Evolutionary conservation across 1,140 invertebrate genomes (phyloP).

Genomic region (Coptotermes formosanus): DNA sequence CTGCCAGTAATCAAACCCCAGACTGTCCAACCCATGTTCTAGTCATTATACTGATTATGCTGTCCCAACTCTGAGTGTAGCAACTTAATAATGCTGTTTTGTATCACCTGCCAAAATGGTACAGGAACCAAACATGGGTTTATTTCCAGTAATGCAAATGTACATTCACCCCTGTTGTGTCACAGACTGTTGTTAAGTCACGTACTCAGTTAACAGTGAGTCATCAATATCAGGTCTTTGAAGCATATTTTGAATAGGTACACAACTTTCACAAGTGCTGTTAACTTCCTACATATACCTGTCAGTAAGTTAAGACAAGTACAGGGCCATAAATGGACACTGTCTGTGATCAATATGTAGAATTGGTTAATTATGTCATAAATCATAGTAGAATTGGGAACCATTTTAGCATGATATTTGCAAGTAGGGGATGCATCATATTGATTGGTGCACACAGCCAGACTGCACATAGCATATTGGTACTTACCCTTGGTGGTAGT

Average conservation of each 20-base stretch:
- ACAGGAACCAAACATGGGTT: no score
- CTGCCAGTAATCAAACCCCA: no score
- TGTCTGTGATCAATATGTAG: not conserved
- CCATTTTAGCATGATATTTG: not conserved
- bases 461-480: not conserved
- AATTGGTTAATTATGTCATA: conserved; percentile 6
- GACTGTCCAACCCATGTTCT: no score
- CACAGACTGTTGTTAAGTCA: not conserved
- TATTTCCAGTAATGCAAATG: no score
- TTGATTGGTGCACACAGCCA: not conserved
- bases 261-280: not conserved
- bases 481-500: not conserved
- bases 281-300: not conserved
- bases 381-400: not conserved
- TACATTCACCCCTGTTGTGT: not conserved
- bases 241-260: not conserved
- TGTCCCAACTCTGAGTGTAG: no score
- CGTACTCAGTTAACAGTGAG: not conserved
- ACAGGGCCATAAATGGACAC: not conserved
- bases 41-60: no score
- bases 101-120: no score
- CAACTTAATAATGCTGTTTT: no score
- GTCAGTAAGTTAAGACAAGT: not conserved
- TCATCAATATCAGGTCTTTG: not conserved
- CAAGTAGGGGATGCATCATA: not conserved